Evolutionary conservation across 2,888 invertebrate species (phyloP), one percentile per base, ranked within the genome.

Genomic region (Acrobasis consociella): DNA sequence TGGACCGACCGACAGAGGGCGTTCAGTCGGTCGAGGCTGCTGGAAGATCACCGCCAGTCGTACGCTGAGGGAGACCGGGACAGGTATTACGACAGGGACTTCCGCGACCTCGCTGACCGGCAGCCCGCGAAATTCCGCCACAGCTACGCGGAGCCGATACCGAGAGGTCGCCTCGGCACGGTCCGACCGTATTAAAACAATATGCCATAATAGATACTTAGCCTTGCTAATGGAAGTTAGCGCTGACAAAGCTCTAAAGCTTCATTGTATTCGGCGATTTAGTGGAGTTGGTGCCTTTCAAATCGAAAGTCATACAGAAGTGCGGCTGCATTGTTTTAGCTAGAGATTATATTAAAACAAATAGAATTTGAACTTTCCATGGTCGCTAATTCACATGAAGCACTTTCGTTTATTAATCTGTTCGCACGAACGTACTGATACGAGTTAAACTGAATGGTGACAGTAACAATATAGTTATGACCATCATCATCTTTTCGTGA

Each of bases 61-160:
- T 91, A 85, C 70, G 85, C 77, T 0, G 92, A 91, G 58, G 89
- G 87, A 0, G 90, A 90, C 61, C 78, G 89, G 39, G 89, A 90
- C 37, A 79, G 87, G 61, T 92, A 83, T 71, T 90, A 86, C 62
- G 92, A 92, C n/a, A 76, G 89, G 60, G 91, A 92, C 60, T 91
- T 86, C 73, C 86, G 86, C 37, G 91, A 92, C 22, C 74, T 91
- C 11, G 79, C 89, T 1, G 91, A 91, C 11, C 71, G 92, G 39
- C 89, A 87, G 67, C 89, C 85, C 74, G 80, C 85, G n/a, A 91
- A 93, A 71, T 91, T 91, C 80, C 91, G 95, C 60, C 95, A 95
- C 75, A 95, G 95, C 76, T 95, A 95, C 73, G 95, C 94, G n/a
- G 95, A 95, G 71, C 94, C 95, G 16, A 93, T 94, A 65, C 89